Evolutionary conservation across 2,888 invertebrate species (phyloP), one percentile per base, ranked within the genome.

Genomic region (Malthinus seriepunctatus): DNA sequence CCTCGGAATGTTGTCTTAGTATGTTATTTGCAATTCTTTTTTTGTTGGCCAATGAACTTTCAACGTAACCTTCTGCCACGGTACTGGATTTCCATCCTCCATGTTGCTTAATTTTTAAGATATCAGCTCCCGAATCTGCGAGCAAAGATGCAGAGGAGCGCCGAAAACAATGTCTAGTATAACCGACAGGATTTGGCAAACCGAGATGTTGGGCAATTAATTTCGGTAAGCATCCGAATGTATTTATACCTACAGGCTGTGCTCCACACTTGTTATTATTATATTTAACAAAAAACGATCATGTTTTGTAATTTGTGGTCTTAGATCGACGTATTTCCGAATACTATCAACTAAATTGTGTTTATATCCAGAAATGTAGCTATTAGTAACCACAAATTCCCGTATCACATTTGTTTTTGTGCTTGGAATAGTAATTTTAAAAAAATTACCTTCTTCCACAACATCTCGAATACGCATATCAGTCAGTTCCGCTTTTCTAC

Each of bases 301-400:
- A 39, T 39, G 31, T 8, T 51, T 51, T 14, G 39, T 32, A 51
- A n/a, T 37, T 38, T 15, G 51, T 1, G 39, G 51, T 1, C 39
- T n/a, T 33, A 51, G 5, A 12, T 49, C 35, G 3, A 38, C 32
- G 38, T 53, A 53, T 37, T 35, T 47, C 4, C 38, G 8, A 35
- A 45, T 52, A 52, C 33, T 32, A 32, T 48, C 48, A 7, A 45
- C 23, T 34, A 45, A 52, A 52, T 52, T 52, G n/a, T n/a, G n/a
- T n/a, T n/a, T n/a, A 1, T 34, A 44, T 23, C 34, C 45, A 4
- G 11, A 4, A 52, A 44, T 45, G 35, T 45, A 12, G 3, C 38
- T 31, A 2, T 8, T 10, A 37, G 53, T 47, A 8, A 38, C 11
- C 37, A 31, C 37, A 53, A 53, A 53, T 14, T 53, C 46, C 14